Percentiles rank a stretch among this genome's conserved stretches.
phyloP scores from a whole-genome alignment of 2,888 invertebrate genomes.

The Balanococcus diminutus region DNA sequence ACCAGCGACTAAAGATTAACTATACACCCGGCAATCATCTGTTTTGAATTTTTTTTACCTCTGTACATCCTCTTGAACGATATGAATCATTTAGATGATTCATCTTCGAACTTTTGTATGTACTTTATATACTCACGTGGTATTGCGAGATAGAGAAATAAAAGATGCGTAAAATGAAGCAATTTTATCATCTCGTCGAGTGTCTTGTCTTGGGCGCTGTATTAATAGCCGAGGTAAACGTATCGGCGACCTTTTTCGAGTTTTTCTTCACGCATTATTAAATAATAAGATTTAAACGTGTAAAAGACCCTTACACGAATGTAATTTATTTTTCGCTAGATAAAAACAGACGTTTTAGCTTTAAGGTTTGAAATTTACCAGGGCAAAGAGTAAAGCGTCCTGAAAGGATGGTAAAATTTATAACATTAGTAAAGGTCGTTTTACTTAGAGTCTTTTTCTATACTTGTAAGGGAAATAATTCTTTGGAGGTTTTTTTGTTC shows the following conservation, averaged over 20 bases:
- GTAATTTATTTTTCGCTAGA: constrained; percentile 28
- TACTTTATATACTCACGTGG: background rate
- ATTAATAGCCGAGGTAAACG: background rate
- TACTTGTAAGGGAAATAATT: constrained; percentile 44
- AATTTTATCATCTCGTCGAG: background rate
- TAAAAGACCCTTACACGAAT: background rate
- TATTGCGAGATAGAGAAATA: background rate
- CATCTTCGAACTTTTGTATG: background rate
- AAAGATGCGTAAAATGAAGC: background rate
- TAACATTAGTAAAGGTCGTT: constrained; percentile 22
- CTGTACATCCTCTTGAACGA: background rate
- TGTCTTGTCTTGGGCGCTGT: background rate
- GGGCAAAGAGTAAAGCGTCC: constrained; percentile 13
- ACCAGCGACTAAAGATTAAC: too few species aligned
- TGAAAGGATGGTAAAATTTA: constrained; percentile 21
- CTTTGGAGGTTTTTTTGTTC: background rate
- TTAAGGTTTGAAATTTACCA: constrained; percentile 21
- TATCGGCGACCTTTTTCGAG: constrained; percentile 4
- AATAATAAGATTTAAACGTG: constrained; percentile 23
- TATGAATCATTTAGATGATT: background rate
- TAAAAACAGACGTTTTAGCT: constrained; percentile 30
- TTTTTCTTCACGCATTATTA: constrained; percentile 27
- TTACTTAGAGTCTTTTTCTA: constrained; percentile 25
- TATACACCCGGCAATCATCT: too few species aligned
- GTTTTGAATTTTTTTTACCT: background rate